Base-by-base conservation (phyloP, 2,797 vertebrate species). In the Pipistrellus kuhlii region DNA sequence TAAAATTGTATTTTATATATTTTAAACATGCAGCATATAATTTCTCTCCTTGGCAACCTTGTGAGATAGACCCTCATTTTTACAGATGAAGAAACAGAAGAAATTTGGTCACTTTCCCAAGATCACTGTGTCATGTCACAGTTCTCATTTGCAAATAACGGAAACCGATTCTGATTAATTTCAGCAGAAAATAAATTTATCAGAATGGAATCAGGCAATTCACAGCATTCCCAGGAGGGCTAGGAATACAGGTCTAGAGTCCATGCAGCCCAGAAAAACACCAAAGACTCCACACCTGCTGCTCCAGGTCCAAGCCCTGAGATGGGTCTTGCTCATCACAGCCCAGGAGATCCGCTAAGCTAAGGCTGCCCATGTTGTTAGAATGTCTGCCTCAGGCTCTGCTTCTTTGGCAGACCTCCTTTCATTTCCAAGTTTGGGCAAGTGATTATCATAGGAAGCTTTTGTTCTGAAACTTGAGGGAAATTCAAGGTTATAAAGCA, bases 71-170 rank as follows among this genome's bases (percentile, higher is more conserved):
- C 27, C 23, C 23, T 94, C 21, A 73, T 89, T 90, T 93, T 91
- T 88, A 96, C 53, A 72, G n/a, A 75, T 94, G 21, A 55, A 78
- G 38, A 96, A 94, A 93, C 44, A 88, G 51, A 94, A 94, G 32
- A 94, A 62, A 96, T 88, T 91, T 71, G 62, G 21, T 87, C 78
- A 78, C 80, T 91, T 88, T 93, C 21, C 25, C 14, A 78, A 48
- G 57, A 46, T 77, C 82, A 85, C 1, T 0, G 1, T 20, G 12
- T 73, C 25, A 41, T 30, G n/a, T 62, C 7, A 38, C 48, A 0
- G 8, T 90, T 81, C 64, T 89, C 46, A 55, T 21, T 64, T 92
- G 32, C n/a, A 89, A 84, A 77, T 38, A 64, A 51, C 55, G 85
- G 53, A 72, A 93, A 88, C 17, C 17, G 86, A 76, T 41, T 17